A percentile compares a stretch with the other conserved stretches of the same genome.
Evolutionary conservation across 2,797 vertebrate genomes (phyloP).

Genomic region (Sebastes diaconus): DNA sequence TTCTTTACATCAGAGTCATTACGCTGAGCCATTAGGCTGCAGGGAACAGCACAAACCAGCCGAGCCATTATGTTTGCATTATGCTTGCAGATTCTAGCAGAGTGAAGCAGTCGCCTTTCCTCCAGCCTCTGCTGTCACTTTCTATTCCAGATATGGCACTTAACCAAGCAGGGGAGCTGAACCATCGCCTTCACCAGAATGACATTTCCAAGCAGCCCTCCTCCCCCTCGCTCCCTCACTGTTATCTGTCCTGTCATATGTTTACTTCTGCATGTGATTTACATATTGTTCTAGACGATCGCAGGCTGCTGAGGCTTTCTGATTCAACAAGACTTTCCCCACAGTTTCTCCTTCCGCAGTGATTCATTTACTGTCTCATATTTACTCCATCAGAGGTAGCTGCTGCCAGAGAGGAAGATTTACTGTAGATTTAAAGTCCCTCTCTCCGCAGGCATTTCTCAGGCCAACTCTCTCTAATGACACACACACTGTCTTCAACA

Average conservation of each 20-base stretch:
- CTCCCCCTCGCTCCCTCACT: not conserved
- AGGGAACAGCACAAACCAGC: not conserved
- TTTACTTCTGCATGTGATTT: slow-evolving; percentile 55
- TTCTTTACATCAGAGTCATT: slow-evolving; percentile 39
- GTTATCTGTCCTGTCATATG: slow-evolving; percentile 42
- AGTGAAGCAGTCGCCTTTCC: not conserved
- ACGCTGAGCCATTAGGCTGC: slow-evolving; percentile 31
- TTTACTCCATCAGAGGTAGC: slow-evolving; percentile 53
- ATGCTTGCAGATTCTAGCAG: slow-evolving; percentile 36
- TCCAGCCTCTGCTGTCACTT: slow-evolving; percentile 38
- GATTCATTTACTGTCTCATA: slow-evolving; percentile 63
- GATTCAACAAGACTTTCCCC: slow-evolving; percentile 40
- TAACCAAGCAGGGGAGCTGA: slow-evolving; percentile 37
- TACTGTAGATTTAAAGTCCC: slow-evolving; percentile 45
- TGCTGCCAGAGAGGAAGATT: slow-evolving; percentile 29
- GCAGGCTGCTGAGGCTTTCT: not conserved
- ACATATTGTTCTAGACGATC: slow-evolving; percentile 45
- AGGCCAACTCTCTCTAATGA: slow-evolving; percentile 20
- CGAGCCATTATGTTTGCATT: slow-evolving; percentile 20
- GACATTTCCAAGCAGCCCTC: slow-evolving; percentile 21
- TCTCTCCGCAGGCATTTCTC: slow-evolving; percentile 35
- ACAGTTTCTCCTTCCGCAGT: slow-evolving; percentile 14
- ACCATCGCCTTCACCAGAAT: not conserved
- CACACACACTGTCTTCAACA: slow-evolving; percentile 32
- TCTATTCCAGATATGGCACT: slow-evolving; percentile 22